A percentile compares a stretch with the other conserved stretches of the same genome.
phyloP scores from a whole-genome alignment of 2,113 vertebrate species.

The Galemys pyrenaicus region DNA sequence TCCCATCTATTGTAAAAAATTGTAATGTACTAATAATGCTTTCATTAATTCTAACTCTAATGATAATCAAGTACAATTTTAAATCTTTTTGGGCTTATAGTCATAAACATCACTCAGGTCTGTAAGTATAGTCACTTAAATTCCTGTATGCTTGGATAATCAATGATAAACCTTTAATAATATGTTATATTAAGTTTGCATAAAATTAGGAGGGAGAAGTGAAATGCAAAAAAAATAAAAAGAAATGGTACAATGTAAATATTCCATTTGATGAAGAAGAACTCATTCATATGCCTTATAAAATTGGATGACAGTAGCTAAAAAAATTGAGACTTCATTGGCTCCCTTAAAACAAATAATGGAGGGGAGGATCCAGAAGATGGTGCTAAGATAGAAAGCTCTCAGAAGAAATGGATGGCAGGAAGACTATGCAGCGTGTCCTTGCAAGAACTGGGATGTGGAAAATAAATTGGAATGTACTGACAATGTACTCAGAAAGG shows the following conservation, averaged over 20 bases:
- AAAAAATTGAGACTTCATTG: constrained; percentile 15
- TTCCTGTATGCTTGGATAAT: background rate
- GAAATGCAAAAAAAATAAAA: background rate
- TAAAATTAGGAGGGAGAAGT: background rate
- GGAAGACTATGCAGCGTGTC: too few relatives aligned
- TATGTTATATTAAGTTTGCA: background rate
- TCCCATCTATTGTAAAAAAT: background rate
- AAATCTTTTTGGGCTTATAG: background rate
- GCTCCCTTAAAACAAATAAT: background rate
- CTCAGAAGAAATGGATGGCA: too few relatives aligned
- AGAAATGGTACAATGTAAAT: background rate
- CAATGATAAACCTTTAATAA: background rate
- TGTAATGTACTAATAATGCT: background rate
- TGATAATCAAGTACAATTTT: background rate
- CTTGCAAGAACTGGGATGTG: too few relatives aligned
- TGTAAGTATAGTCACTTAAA: background rate
- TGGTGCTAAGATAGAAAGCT: too few relatives aligned
- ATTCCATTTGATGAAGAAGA: background rate
- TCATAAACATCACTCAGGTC: background rate
- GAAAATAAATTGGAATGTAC: too few relatives aligned
- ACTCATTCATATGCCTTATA: background rate
- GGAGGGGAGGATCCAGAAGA: too few relatives aligned
- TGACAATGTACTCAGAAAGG: too few relatives aligned
- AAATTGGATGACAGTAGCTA: background rate
- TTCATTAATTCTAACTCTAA: constrained; percentile 8